phyloP scores from a whole-genome alignment of 2,797 vertebrate species.

The Glyptemys insculpta region DNA sequence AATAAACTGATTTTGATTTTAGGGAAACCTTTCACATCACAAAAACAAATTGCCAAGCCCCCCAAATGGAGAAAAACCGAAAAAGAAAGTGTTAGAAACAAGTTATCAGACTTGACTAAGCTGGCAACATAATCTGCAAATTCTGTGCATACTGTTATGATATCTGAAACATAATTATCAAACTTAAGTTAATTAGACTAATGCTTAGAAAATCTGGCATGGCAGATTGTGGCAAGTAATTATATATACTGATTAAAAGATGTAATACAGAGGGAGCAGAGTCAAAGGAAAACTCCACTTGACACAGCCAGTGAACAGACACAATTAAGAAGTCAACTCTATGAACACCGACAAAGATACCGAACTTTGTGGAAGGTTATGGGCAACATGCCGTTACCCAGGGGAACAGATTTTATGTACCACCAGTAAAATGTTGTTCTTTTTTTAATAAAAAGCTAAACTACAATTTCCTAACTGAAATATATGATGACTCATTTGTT shows the following conservation, averaged over 20 bases:
- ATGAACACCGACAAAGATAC: conserved; percentile 55
- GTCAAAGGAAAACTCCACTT: conserved; percentile 71
- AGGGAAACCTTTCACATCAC: conserved; percentile 22
- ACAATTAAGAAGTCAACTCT: conserved; percentile 72
- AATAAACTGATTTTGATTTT: conserved; percentile 48
- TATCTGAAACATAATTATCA: conserved; percentile 84
- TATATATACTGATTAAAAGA: conserved; percentile 86
- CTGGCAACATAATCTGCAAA: conserved; percentile 66
- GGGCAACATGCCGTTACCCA: conserved; percentile 40
- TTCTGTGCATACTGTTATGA: conserved; percentile 70
- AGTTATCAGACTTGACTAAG: conserved; percentile 73
- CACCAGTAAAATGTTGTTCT: conserved; percentile 29
- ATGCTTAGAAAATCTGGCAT: conserved; percentile 86
- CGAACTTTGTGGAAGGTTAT: conserved; percentile 42
- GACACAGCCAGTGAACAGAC: conserved; percentile 53
- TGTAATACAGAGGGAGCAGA: conserved; percentile 74
- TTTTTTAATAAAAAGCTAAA: conserved; percentile 57
- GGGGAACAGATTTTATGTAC: neutral
- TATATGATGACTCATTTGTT: conserved; percentile 34
- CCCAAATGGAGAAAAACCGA: conserved; percentile 5
- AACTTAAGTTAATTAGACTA: conserved; percentile 88
- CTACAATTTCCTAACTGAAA: conserved; percentile 16
- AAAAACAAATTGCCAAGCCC: neutral
- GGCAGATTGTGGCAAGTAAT: conserved; percentile 86
- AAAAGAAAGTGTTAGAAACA: conserved; percentile 46